These are phyloP conservation scores for Centruroides vittatus DNA, from an alignment of 1,140 invertebrate genomes.

Conservation along the genomic window DNA sequence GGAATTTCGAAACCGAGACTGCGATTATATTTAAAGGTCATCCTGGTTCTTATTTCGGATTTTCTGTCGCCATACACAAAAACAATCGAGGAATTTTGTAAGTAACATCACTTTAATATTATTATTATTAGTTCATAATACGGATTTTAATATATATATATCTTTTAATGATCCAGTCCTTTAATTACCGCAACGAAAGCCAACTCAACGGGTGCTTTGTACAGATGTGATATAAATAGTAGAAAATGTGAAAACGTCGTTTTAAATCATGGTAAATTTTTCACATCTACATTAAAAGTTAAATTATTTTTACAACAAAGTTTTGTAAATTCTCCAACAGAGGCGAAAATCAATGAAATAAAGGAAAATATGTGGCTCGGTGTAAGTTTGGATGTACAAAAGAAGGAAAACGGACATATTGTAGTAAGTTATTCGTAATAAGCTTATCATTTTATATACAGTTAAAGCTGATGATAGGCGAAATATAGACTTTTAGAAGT, in stretches of 20 bases:
- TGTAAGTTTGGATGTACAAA: slow-evolving; percentile 9
- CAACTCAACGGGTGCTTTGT: no score
- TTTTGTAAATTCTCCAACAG: no score
- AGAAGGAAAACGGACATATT: not conserved
- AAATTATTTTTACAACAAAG: no score
- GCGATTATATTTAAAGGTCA: slow-evolving; percentile 1
- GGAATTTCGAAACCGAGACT: slow-evolving; percentile 5
- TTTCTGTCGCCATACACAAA: slow-evolving; percentile 4
- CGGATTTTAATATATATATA: no score
- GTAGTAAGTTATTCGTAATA: slow-evolving; percentile 3
- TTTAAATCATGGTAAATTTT: not conserved
- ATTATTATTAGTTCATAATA: no score
- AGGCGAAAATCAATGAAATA: not conserved
- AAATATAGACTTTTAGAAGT: no score
- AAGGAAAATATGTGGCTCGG: slow-evolving; percentile 14
- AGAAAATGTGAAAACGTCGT: not conserved
- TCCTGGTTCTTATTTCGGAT: slow-evolving; percentile 10
- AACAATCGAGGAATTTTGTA: slow-evolving; percentile 7
- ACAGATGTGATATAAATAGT: no score
- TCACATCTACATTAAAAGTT: no score
- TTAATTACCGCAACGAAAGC: no score
- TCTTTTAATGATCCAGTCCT: no score
- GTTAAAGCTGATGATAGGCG: no score
- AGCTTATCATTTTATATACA: no score
- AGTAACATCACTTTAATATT: not conserved